Evolutionary conservation across 2,888 invertebrate genomes (phyloP).

Genomic region (Cheilosia grossa): DNA sequence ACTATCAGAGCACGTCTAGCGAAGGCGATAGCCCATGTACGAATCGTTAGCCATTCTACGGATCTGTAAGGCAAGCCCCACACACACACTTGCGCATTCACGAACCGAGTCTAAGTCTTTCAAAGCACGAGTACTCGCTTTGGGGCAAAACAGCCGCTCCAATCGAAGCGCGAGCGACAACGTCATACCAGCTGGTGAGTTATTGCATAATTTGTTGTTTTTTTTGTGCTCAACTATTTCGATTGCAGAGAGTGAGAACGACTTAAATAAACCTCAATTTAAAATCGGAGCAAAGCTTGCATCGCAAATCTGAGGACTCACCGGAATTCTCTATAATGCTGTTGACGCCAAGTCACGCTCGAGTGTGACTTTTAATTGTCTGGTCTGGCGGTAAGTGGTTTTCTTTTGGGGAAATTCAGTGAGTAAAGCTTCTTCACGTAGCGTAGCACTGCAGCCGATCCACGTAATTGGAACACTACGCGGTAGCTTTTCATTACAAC

Average conservation of each 20-base stretch:
- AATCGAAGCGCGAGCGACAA: constrained; percentile 10
- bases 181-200: constrained; percentile 43
- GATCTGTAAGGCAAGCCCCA: constrained; percentile 44
- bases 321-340: constrained; percentile 25
- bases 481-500: constrained; percentile 35
- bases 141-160: constrained; percentile 39
- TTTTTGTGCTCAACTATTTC: constrained; percentile 54
- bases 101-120: constrained; percentile 19
- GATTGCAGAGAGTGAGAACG: constrained; percentile 59
- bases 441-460: constrained; percentile 45
- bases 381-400: neutral
- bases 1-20: constrained; percentile 66
- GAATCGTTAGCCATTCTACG: constrained; percentile 66
- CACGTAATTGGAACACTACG: constrained; percentile 53
- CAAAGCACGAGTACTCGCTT: constrained; percentile 11
- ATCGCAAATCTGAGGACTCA: constrained; percentile 26
- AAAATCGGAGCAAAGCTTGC: constrained; percentile 14
- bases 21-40: constrained; percentile 70
- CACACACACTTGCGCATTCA: constrained; percentile 26
- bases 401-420: constrained; percentile 24
- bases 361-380: constrained; percentile 52
- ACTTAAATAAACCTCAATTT: constrained; percentile 31
- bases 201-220: constrained; percentile 64
- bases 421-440: constrained; percentile 52
- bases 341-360: constrained; percentile 51